Evolutionary conservation across 1,140 invertebrate genomes (phyloP), one percentile per base, ranked within the genome.

Genomic region (Bombus polaris): DNA sequence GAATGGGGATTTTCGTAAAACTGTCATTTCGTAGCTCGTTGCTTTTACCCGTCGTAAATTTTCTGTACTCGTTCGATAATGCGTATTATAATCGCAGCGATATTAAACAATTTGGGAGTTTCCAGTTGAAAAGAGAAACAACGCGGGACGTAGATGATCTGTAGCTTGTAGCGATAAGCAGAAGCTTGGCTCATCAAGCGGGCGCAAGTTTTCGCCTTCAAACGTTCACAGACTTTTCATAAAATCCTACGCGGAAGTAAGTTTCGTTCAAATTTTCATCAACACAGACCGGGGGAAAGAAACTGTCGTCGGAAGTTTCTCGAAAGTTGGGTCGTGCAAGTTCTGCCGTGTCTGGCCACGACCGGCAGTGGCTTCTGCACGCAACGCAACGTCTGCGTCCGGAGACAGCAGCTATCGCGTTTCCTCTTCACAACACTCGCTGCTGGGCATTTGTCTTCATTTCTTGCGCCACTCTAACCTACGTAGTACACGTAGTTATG

Each of bases 401-500:
- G 66, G 81, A 85, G 89, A 87, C 85, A 85, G 75, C 75, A 85
- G 85, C 92, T 93, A 94, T 93, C 93, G 90, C 91, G 92, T 93
- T 94, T 94, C 92, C 93, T 90, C 92, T 92, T 93, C 92, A 92
- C 91, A 93, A 93, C 92, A 92, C 90, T 89, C 76, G 74, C 83
- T 66, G 73, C 77, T 70, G 66, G 68, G 85, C 93, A 94, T 94
- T 94, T 93, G 92, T 94, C 93, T 93, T 94, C 92, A 93, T 94
- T 94, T 93, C 92, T 94, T 93, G 91, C 90, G 84, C 85, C 65
- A 90, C 83, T 92, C 86, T 88, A 89, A 89, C 88, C 85, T 53
- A 53, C 47, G 47, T 53, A 87, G 87, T 85, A 91, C 92, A 90
- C 87, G 87, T 92, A 92, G 92, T 93, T 93, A 91, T 92, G 93